Conservation (phyloP, 1,140 invertebrate genomes). For the Leptopilina boulardi region DNA sequence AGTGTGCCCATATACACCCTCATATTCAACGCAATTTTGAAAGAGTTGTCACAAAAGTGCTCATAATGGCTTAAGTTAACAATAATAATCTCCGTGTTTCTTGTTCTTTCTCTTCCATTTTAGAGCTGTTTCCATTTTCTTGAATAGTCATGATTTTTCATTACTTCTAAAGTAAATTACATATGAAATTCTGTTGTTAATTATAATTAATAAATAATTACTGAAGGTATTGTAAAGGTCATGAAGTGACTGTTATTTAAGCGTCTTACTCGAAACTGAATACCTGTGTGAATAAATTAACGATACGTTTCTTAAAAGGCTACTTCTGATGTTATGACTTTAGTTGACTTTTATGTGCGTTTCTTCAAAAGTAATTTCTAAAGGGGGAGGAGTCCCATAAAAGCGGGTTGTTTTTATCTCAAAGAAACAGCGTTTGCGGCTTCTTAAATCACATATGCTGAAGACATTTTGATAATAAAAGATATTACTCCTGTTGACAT, state of each 20-base stretch:
- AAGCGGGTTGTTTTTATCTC: background rate
- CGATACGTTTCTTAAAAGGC: no score
- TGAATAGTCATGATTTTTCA: no score
- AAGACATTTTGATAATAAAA: background rate
- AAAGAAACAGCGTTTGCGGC: background rate
- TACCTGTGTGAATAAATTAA: background rate
- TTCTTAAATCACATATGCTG: background rate
- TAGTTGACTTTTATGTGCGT: constrained; percentile 1
- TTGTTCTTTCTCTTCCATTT: background rate
- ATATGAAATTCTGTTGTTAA: no score
- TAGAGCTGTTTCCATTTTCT: no score
- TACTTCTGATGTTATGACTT: background rate
- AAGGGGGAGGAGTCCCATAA: background rate
- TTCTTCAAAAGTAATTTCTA: background rate
- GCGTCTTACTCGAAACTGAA: background rate
- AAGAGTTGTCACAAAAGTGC: constrained; percentile 7
- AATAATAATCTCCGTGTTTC: background rate
- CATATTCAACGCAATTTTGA: constrained; percentile 14
- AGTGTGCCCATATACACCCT: background rate
- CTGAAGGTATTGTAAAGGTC: background rate
- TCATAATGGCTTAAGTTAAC: background rate
- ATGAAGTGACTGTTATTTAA: no score
- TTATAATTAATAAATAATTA: background rate
- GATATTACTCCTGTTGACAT: background rate
- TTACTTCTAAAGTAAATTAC: no score